phyloP scores from a whole-genome alignment of 2,113 vertebrate species.

The Lepisosteus oculatus region DNA sequence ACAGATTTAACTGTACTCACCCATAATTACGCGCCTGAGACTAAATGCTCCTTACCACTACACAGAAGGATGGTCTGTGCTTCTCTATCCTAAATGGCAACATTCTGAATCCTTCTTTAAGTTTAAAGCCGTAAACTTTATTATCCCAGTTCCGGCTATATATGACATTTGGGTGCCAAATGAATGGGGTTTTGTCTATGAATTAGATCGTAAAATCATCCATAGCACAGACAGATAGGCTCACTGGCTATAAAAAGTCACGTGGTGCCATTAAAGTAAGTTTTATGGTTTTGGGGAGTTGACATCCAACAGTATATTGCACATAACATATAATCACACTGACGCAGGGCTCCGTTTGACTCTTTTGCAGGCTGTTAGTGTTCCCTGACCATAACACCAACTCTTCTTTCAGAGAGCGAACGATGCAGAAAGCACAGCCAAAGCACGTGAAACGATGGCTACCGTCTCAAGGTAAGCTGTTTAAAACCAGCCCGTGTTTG shows the following conservation, averaged over 20 bases:
- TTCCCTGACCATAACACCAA: conserved; percentile 74
- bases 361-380: conserved; percentile 91
- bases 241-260: conserved; percentile 99
- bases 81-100: conserved; percentile 72
- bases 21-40: conserved; percentile 65
- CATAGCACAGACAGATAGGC: conserved; percentile 97
- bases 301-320: conserved; percentile 98
- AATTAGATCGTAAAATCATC: conserved; percentile 99
- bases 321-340: conserved; percentile 99
- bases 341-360: conserved; percentile 94
- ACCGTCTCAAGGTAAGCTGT: conserved; percentile 84
- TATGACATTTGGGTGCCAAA: conserved; percentile 96
- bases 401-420: conserved; percentile 44
- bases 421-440: conserved; percentile 53
- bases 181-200: conserved; percentile 99
- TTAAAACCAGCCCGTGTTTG: conserved; percentile 37
- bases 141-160: conserved; percentile 90
- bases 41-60: conserved; percentile 74
- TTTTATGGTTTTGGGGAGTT: conserved; percentile 99
- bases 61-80: conserved; percentile 76
- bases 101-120: conserved; percentile 79
- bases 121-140: conserved; percentile 96
- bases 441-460: conserved; percentile 72
- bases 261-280: conserved; percentile 99
- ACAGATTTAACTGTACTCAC: conserved; percentile 75